phyloP scores from a whole-genome alignment of 2,888 invertebrate genomes.

The Eupeodes latifasciatus region DNA sequence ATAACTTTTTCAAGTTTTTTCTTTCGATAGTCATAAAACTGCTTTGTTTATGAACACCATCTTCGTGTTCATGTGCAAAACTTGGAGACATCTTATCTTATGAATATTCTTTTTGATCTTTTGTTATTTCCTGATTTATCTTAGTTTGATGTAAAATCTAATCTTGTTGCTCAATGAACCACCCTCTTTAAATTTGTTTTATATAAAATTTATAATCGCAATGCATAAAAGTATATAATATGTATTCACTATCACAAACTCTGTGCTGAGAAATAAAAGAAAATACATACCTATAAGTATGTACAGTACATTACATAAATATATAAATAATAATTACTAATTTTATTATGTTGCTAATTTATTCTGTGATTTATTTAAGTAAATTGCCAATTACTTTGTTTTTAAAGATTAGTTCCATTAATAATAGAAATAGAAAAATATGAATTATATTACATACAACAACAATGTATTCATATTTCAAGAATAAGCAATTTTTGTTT shows the following conservation, averaged over 20 bases:
- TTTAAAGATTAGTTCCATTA: constrained; percentile 50
- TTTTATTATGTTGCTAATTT: constrained; percentile 52
- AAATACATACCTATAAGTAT: not conserved
- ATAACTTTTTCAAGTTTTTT: too few relatives aligned
- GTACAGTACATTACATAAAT: not conserved
- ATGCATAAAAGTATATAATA: constrained; percentile 4
- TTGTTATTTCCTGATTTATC: not conserved
- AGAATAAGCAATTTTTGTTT: constrained; percentile 11
- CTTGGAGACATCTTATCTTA: too few relatives aligned
- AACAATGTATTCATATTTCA: not conserved
- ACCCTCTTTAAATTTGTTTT: constrained; percentile 12
- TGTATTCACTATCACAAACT: not conserved
- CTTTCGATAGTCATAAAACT: too few relatives aligned
- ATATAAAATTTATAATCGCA: not conserved
- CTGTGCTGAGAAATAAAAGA: not conserved
- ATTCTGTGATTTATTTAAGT: constrained; percentile 71
- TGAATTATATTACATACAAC: not conserved
- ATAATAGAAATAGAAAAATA: not conserved
- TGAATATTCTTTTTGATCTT: not conserved
- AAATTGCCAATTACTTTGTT: constrained; percentile 40
- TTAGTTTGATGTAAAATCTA: not conserved
- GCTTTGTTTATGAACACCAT: too few relatives aligned
- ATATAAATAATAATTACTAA: not conserved
- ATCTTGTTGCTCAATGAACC: constrained; percentile 7
- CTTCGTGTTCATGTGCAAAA: too few relatives aligned